These are phyloP conservation scores for Prionace glauca DNA, from an alignment of 2,797 vertebrate genomes.

Conservation along the genomic window DNA sequence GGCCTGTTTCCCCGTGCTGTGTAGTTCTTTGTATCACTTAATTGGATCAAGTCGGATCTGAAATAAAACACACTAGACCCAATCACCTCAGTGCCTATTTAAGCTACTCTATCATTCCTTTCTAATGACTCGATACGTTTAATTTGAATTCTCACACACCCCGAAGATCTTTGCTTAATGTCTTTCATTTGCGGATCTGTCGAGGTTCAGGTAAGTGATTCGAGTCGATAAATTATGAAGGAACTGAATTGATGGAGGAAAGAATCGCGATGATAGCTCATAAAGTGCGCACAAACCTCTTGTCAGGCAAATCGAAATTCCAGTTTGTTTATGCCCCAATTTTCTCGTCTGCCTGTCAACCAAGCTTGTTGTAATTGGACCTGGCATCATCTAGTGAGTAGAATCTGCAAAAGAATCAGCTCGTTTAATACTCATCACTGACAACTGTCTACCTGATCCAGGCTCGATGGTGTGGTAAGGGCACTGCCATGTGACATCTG, in stretches of 20 bases:
- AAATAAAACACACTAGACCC: neutral
- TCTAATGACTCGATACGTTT: neutral
- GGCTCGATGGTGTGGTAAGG: neutral
- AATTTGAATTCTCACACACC: slow-evolving; percentile 18
- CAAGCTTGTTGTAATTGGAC: neutral
- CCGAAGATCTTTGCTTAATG: neutral
- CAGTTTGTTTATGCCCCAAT: neutral
- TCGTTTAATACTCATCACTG: neutral
- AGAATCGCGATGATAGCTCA: neutral
- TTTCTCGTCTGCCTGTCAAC: neutral
- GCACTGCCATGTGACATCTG: neutral
- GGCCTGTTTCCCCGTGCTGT: no score
- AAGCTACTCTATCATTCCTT: neutral
- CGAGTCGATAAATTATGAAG: neutral
- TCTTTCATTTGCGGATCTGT: neutral
- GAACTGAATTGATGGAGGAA: neutral
- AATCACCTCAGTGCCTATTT: neutral
- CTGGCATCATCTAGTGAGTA: neutral
- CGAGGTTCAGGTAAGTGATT: neutral
- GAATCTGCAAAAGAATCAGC: neutral
- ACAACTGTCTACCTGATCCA: neutral
- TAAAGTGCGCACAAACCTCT: neutral
- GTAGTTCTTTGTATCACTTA: neutral
- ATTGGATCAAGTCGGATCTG: neutral
- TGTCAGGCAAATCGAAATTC: neutral